Evolutionary conservation across 2,113 vertebrate genomes (phyloP).

Genomic region (Lepus americanus): DNA sequence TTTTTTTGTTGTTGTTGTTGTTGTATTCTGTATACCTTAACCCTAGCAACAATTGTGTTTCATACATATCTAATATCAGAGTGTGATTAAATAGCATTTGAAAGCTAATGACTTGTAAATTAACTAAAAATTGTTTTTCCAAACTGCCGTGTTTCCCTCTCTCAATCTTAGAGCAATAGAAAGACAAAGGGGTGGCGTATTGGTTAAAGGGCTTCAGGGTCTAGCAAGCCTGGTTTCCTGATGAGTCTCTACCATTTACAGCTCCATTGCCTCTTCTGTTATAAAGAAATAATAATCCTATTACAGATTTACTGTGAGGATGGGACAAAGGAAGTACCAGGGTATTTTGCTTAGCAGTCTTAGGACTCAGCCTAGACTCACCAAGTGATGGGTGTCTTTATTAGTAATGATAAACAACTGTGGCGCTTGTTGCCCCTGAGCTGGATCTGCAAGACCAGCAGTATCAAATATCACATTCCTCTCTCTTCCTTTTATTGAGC

Average conservation of each 20-base stretch:
- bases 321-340: not conserved
- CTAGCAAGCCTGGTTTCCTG: not conserved
- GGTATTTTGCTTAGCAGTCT: not conserved
- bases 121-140: not conserved
- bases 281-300: not conserved
- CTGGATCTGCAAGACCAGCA: not conserved
- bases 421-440: not conserved
- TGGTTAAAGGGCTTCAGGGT: not conserved
- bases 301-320: not conserved
- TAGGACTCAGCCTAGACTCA: not conserved
- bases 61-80: not conserved
- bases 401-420: not conserved
- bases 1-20: not conserved
- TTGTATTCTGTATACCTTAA: not conserved
- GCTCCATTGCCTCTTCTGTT: not conserved
- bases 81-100: not conserved
- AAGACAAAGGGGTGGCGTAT: not conserved
- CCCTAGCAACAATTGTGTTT: not conserved
- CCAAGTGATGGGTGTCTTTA: not conserved
- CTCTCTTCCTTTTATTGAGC: not conserved
- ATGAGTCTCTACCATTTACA: not conserved
- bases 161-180: not conserved
- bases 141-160: not conserved
- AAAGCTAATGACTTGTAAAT: conserved; percentile 45
- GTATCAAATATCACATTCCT: not conserved